A percentile compares a stretch with the other conserved stretches of the same genome.
Conservation (phyloP, 2,888 invertebrate genomes). For the Blastobasis lacticolella region DNA sequence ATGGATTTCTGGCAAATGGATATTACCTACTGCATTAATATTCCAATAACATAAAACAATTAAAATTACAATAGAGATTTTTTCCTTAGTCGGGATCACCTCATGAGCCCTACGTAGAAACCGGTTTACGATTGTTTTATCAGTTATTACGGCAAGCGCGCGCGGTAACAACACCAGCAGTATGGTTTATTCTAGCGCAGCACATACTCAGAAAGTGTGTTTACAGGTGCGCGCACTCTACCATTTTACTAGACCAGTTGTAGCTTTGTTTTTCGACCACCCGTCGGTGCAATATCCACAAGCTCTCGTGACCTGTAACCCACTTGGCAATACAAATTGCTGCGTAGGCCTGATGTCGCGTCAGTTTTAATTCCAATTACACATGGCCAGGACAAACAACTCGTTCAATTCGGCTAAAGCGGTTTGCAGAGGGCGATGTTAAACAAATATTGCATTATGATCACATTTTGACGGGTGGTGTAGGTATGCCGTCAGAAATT, state of each 20-base stretch:
- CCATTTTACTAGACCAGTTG: slow-evolving; percentile 29
- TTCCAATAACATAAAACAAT: too few relatives aligned
- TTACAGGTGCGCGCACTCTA: slow-evolving; percentile 16
- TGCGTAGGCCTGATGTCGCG: slow-evolving; percentile 22
- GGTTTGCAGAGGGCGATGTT: slow-evolving; percentile 18
- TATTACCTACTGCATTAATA: too few relatives aligned
- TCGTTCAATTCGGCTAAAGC: slow-evolving; percentile 16
- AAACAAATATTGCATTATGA: slow-evolving; percentile 24
- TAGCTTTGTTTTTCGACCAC: slow-evolving; percentile 38
- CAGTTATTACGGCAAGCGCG: slow-evolving; percentile 24
- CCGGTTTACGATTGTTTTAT: slow-evolving; percentile 53
- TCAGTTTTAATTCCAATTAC: slow-evolving; percentile 20
- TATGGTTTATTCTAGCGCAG: too few relatives aligned
- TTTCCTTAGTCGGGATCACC: not conserved
- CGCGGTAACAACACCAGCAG: slow-evolving; percentile 13
- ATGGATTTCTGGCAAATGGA: too few relatives aligned
- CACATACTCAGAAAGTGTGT: too few relatives aligned
- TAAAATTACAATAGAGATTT: too few relatives aligned
- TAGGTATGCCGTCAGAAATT: slow-evolving; percentile 44
- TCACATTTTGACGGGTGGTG: slow-evolving; percentile 25
- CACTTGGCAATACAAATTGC: slow-evolving; percentile 30
- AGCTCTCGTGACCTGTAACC: slow-evolving; percentile 26
- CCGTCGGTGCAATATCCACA: slow-evolving; percentile 47
- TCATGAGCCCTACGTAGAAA: slow-evolving; percentile 25
- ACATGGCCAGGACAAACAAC: slow-evolving; percentile 13